Evolutionary conservation across 35 echinoderm and acorn worm species (phyloP), one percentile per base, ranked within the genome.

Genomic region (Amphiura filiformis): DNA sequence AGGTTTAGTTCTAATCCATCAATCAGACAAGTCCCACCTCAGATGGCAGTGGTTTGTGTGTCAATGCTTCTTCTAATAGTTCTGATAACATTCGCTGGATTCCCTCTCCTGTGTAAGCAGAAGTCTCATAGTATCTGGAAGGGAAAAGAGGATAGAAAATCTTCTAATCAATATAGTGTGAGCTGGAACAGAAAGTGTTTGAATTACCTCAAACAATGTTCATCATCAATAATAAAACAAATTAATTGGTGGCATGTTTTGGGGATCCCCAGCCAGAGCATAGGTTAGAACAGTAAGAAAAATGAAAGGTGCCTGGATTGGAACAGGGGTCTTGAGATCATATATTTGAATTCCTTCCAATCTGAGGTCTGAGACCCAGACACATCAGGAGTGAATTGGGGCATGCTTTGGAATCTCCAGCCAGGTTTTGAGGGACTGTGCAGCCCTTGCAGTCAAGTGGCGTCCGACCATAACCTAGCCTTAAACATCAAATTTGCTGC

Each of bases 51-150:
- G 44, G 20, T 20, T 52, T 52, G 7, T 81, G 81, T 47, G 22
- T 22, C 17, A 89, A 56, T 28, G 82, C 87, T 33, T 47, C 87
- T 39, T 89, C 36, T 20, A 93, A 32, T 18, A 93, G 39, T 37
- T 93, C 92, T 37, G 57, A 28, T 14, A 93, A 89, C 87, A 93
- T 86, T 61, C 38, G 84, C 36, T 80, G 82, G 22, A 93, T 89
- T 56, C 92, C 92, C 7, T 89, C 86, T 11, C 92, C 87, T 78
- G 44, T 93, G 11, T 89, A 30, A n/a, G 92, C 87, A 23, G 92
- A 93, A 80, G 87, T 89, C 77, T 93, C 92, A 86, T 85, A 85
- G 65, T 89, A 93, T 89, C 92, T 93, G 65, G 30, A 76, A 39
- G 13, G 77, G 34, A 35, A 91, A 26, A 13, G 14, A n/a, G n/a